These are phyloP conservation scores for Coryphaenoides rupestris DNA, from an alignment of 2,113 vertebrate genomes.

Conservation along the genomic window DNA sequence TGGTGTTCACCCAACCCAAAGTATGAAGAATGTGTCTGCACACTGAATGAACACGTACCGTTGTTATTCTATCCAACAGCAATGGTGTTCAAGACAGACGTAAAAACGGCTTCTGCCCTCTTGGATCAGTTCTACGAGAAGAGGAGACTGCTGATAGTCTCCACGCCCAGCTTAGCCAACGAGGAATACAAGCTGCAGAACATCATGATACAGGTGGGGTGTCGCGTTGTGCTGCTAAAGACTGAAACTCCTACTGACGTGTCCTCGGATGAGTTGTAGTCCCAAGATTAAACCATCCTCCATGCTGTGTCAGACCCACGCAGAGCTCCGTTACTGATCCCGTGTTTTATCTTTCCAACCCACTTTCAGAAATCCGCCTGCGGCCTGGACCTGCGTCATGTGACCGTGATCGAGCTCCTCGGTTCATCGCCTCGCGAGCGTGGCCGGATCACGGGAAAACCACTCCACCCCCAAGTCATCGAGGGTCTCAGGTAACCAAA, in stretches of 20 bases:
- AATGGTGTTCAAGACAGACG: slow-evolving; percentile 83
- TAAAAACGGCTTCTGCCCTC: slow-evolving; percentile 79
- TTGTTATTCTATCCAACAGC: slow-evolving; percentile 63
- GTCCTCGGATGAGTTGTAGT: not conserved
- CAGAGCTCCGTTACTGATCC: not conserved
- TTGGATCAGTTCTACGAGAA: slow-evolving; percentile 94
- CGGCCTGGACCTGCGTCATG: slow-evolving; percentile 83
- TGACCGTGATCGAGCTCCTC: slow-evolving; percentile 86
- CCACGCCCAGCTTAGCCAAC: slow-evolving; percentile 80
- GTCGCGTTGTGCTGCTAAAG: no score
- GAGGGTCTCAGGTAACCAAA: slow-evolving; percentile 84
- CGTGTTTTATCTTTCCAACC: not conserved
- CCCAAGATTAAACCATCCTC: not conserved
- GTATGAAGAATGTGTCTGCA: no score
- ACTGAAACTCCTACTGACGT: not conserved
- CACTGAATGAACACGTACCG: no score
- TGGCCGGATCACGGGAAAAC: slow-evolving; percentile 84
- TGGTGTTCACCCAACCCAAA: no score
- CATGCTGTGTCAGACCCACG: no score
- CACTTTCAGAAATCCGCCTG: slow-evolving; percentile 80
- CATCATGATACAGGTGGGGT: slow-evolving; percentile 85
- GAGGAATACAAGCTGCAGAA: slow-evolving; percentile 89
- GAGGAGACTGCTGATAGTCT: slow-evolving; percentile 85
- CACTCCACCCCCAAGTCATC: slow-evolving; percentile 76
- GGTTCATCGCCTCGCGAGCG: slow-evolving; percentile 81